phyloP scores from a whole-genome alignment of 2,113 vertebrate genomes.

The Sander lucioperca region DNA sequence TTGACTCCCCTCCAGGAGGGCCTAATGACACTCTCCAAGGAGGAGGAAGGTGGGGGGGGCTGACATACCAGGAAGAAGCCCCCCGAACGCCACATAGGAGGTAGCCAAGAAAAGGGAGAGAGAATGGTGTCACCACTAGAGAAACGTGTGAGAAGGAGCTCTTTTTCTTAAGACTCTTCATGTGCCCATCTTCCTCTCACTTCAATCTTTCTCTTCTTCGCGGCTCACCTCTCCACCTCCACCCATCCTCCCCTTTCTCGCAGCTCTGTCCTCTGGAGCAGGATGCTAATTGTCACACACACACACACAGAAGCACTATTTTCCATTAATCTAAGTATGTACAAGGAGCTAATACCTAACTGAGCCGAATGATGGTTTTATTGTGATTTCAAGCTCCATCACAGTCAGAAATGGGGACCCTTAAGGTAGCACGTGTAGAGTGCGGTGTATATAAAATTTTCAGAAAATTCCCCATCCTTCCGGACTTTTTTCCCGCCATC shows the following conservation, averaged over 20 bases:
- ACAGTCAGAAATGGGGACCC: neutral
- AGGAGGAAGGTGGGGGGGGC: constrained; percentile 73
- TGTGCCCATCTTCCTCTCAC: constrained; percentile 78
- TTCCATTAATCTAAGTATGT: constrained; percentile 70
- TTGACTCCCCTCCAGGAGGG: constrained; percentile 94
- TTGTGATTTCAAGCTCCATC: constrained; percentile 47
- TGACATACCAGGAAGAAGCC: constrained; percentile 36
- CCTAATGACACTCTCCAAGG: constrained; percentile 87
- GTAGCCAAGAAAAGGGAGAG: constrained; percentile 56
- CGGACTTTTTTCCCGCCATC: neutral
- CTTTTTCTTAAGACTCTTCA: constrained; percentile 89
- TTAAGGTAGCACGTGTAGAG: neutral
- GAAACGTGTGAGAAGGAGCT: constrained; percentile 87
- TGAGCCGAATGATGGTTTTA: constrained; percentile 55
- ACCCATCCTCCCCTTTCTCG: constrained; percentile 53
- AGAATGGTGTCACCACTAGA: constrained; percentile 69
- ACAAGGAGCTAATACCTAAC: constrained; percentile 63
- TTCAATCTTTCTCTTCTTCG: constrained; percentile 88
- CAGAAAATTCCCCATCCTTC: constrained; percentile 32
- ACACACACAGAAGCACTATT: constrained; percentile 55
- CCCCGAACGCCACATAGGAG: constrained; percentile 52
- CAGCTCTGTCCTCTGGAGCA: constrained; percentile 51
- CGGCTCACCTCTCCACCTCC: constrained; percentile 69
- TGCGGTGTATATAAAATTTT: neutral
- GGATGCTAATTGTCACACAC: constrained; percentile 66